Percentiles rank a stretch among this genome's conserved stretches.
Evolutionary conservation across 2,113 vertebrate species (phyloP).

Genomic region (Oreochromis tanganicae): DNA sequence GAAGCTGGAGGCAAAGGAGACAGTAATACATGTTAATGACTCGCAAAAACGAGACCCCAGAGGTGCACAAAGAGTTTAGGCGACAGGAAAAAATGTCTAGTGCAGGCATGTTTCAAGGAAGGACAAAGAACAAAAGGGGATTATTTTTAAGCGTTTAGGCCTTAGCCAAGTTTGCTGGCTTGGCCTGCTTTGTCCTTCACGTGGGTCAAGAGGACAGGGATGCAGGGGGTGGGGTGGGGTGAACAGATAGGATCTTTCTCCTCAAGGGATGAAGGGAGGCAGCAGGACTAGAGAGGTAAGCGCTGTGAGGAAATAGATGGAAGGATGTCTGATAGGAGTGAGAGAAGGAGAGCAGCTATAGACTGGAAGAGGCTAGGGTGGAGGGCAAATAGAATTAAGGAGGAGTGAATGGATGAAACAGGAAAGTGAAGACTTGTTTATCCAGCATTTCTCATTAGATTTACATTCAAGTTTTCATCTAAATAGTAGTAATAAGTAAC

Average conservation of each 20-base stretch:
- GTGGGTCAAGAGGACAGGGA: conserved; percentile 42
- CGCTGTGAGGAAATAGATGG: conserved; percentile 39
- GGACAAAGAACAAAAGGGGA: conserved; percentile 25
- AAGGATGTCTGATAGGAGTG: conserved; percentile 33
- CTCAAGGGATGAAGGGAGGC: conserved; percentile 36
- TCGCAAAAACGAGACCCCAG: conserved; percentile 43
- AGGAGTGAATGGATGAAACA: not conserved
- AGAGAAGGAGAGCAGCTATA: not conserved
- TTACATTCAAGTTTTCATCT: not conserved
- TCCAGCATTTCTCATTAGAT: not conserved
- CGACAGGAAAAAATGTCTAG: conserved; percentile 21
- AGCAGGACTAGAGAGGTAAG: conserved; percentile 37
- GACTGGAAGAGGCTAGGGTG: not conserved
- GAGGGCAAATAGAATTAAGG: not conserved
- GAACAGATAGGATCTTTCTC: conserved; percentile 46
- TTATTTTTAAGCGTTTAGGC: conserved; percentile 19
- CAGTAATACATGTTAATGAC: conserved; percentile 63
- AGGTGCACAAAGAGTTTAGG: conserved; percentile 29
- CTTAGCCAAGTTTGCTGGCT: conserved; percentile 16
- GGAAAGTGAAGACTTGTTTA: not conserved
- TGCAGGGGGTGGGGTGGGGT: not conserved
- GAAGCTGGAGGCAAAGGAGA: conserved; percentile 43
- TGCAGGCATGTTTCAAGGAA: conserved; percentile 13
- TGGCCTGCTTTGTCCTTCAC: conserved; percentile 49
- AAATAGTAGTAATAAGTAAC: not conserved